These are phyloP conservation scores for Leontopithecus rosalia DNA, from an alignment of 2,797 vertebrate genomes.

Conservation along the genomic window DNA sequence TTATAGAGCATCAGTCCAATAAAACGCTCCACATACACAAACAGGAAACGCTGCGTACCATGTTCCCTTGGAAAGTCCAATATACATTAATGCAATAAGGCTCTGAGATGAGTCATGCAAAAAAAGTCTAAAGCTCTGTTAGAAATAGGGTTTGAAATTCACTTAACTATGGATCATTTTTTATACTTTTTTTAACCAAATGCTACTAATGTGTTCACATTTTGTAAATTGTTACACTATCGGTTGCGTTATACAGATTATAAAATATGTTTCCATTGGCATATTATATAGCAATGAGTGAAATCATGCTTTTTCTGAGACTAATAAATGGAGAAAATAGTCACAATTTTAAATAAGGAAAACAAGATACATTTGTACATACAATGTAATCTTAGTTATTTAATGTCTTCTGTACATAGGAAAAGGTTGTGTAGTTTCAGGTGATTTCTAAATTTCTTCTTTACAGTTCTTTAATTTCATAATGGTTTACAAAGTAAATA, in stretches of 20 bases:
- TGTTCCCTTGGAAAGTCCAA: not conserved
- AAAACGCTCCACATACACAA: not conserved
- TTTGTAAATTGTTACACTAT: not conserved
- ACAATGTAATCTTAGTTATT: not conserved
- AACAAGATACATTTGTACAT: constrained; percentile 32
- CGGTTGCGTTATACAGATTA: not conserved
- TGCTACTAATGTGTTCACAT: not conserved
- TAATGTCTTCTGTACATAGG: not conserved
- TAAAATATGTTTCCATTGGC: not conserved
- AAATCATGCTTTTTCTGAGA: not conserved
- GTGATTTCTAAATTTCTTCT: constrained; percentile 12
- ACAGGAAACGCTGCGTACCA: not conserved
- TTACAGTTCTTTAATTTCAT: constrained; percentile 25
- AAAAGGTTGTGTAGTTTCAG: constrained; percentile 20
- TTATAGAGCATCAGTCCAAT: not conserved
- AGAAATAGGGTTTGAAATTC: not conserved
- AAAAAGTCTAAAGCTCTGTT: constrained; percentile 48
- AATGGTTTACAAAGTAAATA: constrained; percentile 33
- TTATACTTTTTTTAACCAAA: not conserved
- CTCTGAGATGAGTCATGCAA: not conserved
- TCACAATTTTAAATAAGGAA: constrained; percentile 23
- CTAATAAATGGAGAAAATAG: not conserved
- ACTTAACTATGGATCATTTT: not conserved
- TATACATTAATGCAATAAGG: not conserved
- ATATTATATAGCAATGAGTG: constrained; percentile 1